These are phyloP conservation scores for Nymphalis io DNA, from an alignment of 1,140 invertebrate genomes.

Conservation along the genomic window DNA sequence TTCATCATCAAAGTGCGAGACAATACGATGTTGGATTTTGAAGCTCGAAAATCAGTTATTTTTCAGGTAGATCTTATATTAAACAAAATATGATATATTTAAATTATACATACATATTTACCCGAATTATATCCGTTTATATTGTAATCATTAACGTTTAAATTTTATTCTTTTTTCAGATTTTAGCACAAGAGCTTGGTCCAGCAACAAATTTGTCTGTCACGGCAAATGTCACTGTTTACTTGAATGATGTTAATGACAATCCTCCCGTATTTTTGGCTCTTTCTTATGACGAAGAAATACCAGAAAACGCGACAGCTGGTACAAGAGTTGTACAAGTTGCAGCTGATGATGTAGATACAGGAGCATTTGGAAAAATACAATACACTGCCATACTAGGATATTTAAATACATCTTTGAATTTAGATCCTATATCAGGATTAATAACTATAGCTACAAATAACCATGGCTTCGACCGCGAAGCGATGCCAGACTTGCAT, in stretches of 20 bases:
- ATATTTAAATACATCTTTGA: slow-evolving; percentile 87
- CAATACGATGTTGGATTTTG: slow-evolving; percentile 90
- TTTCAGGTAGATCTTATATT: slow-evolving; percentile 81
- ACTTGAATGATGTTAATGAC: slow-evolving; percentile 94
- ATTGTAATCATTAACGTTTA: too few relatives aligned
- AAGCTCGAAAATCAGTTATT: slow-evolving; percentile 86
- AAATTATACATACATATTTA: too few relatives aligned
- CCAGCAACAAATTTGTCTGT: slow-evolving; percentile 87
- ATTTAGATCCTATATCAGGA: slow-evolving; percentile 89
- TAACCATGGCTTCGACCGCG: slow-evolving; percentile 90
- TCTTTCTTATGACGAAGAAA: slow-evolving; percentile 85
- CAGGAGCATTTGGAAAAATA: slow-evolving; percentile 86
- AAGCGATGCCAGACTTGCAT: slow-evolving; percentile 87
- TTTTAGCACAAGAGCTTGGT: slow-evolving; percentile 89
- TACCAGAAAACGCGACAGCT: slow-evolving; percentile 89
- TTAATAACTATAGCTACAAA: slow-evolving; percentile 89
- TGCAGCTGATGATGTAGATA: slow-evolving; percentile 88
- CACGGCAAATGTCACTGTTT: slow-evolving; percentile 87
- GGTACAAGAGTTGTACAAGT: slow-evolving; percentile 89
- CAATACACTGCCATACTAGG: slow-evolving; percentile 89
- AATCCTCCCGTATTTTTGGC: slow-evolving; percentile 91
- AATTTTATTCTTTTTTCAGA: slow-evolving; percentile 72
- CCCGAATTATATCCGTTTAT: too few relatives aligned
- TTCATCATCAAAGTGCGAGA: slow-evolving; percentile 93
- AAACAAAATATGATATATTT: background rate